Evolutionary conservation across 2,113 vertebrate genomes (phyloP), one percentile per base, ranked within the genome.

Genomic region (Leptodactylus fuscus): DNA sequence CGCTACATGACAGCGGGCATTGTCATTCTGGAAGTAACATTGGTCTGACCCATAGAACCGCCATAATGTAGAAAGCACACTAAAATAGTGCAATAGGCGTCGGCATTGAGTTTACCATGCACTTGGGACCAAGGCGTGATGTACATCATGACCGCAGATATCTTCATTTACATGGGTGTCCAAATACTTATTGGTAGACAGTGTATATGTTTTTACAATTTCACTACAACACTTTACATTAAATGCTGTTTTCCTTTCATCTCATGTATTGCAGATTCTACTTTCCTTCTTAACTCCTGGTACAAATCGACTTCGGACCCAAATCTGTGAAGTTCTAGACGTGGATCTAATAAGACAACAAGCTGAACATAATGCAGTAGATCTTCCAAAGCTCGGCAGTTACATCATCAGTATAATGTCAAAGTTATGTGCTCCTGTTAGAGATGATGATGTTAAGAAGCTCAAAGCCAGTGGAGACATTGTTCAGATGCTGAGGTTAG

Each of bases 261-360:
- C 0, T 55, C 32, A 36, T 67, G 13, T 80, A 10, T 51, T 81
- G 16, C 32, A 98, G 97, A 96, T 93, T 87, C 93, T 98, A 71
- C 93, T 98, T 83, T 97, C 97, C 20, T 97, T 98, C 88, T 91
- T 98, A 62, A 95, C 95, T 83, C 96, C 97, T 53, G 97, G 97
- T 62, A 93, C 95, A 87, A 98, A 96, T 88, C 94, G 96, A 82
- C 95, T 98, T 87, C 94, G 93, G 70, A 97, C 93, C 86, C 97
- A 97, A 90, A 98, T 99, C 81, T 95, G 94, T 91, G 97, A 98
- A 89, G 95, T 98, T 81, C 90, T 99, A 79, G 97, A 99, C 87
- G 92, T 93, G 22, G 97, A 97, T 85, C 95, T 98, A 85, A 96
- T 99, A 81, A 93, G 92, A 81, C 97, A 98, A 90, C 97, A 99